Evolutionary conservation across 2,888 invertebrate species (phyloP), one percentile per base, ranked within the genome.

Genomic region (Eledona agricola): DNA sequence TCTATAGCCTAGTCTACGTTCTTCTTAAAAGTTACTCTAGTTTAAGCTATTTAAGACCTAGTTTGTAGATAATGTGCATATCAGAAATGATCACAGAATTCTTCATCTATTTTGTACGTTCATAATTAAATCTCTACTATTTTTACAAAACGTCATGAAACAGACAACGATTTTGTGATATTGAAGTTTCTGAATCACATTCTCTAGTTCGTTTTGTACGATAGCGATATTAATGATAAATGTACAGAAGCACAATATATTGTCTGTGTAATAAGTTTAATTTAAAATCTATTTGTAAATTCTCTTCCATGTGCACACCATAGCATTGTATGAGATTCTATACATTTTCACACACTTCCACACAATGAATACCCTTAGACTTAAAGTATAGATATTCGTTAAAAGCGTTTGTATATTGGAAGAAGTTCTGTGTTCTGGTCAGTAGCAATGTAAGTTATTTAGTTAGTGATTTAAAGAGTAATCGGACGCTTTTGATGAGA

Each of bases 271-370:
- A 31, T 16, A 32, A n/a, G 5, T 26, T 25, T 13, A 12, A 35
- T 26, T 6, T 12, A 25, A 7, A 45, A 32, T 45, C 28, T 45
- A 12, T 42, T 16, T 45, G 16, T 31, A 43, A 43, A 31, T 45
- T 35, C 22, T 38, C 38, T 38, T 46, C 46, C 46, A 35, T 17
- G 35, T 25, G 45, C 45, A 42, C 42, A 28, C 17, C n/a, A 15
- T 17, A 40, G 15, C 1, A 4, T 38, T 38, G 38, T 26, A 16
- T 38, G 38, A 4, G 9, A 20, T 12, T 45, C 17, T 46, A 46
- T 46, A 46, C 46, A 46, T 46, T 46, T 46, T 46, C 46, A 46
- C 46, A n/a, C n/a, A n/a, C n/a, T n/a, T n/a, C n/a, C n/a, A n/a
- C n/a, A n/a, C n/a, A n/a, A n/a, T n/a, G 28, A 26, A 25, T 32